Conservation (phyloP, 2,797 vertebrate genomes). For the Gymnopithys bicolor region DNA sequence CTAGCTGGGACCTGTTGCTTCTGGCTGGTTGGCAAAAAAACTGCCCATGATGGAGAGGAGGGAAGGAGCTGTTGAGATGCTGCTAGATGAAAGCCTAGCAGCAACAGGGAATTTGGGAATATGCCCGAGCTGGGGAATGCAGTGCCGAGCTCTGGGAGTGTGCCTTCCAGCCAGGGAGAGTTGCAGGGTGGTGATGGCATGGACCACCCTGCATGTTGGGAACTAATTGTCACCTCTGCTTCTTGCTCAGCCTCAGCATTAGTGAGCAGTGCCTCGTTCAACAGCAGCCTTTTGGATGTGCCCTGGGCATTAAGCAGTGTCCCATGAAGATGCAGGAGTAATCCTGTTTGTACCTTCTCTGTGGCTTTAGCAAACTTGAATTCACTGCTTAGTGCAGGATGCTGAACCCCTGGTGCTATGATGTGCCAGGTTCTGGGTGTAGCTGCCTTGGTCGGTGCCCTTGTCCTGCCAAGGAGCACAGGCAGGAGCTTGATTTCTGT, state of each 20-base stretch:
- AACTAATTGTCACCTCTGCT: constrained; percentile 13
- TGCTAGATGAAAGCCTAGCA: neutral
- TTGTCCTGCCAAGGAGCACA: neutral
- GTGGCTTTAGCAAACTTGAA: neutral
- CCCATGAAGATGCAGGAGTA: neutral
- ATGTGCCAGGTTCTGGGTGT: neutral
- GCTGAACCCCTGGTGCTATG: rapidly evolving
- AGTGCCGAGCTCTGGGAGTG: neutral
- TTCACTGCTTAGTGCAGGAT: neutral
- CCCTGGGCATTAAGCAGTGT: neutral
- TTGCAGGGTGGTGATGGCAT: neutral
- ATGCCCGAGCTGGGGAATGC: neutral
- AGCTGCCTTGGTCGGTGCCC: neutral
- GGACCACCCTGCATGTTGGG: constrained; percentile 11
- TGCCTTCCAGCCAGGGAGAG: constrained; percentile 21
- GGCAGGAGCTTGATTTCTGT: neutral
- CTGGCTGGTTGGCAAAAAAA: neutral
- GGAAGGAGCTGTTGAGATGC: neutral
- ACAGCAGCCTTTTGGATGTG: neutral
- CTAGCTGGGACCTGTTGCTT: neutral
- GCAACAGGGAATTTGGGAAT: neutral
- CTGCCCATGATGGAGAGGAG: neutral
- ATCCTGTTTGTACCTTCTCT: neutral
- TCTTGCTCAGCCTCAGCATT: neutral
- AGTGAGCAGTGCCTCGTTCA: neutral